Evolutionary conservation across 2,797 vertebrate species (phyloP).

Genomic region (Sparus aurata): DNA sequence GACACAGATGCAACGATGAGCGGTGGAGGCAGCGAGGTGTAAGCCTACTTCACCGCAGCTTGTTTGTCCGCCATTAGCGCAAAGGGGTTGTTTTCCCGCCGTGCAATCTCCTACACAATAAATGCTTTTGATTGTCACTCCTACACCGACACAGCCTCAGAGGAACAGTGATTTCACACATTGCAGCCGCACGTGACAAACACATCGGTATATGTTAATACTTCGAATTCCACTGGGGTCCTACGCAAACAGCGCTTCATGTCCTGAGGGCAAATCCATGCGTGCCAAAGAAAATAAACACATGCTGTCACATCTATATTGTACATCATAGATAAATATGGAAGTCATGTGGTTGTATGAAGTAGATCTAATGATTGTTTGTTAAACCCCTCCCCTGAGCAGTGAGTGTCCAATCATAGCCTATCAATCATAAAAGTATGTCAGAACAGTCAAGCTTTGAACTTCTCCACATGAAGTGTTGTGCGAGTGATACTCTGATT

Average conservation of each 20-base stretch:
- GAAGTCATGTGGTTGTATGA: neutral
- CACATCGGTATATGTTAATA: neutral
- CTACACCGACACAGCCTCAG: slow-evolving; percentile 46
- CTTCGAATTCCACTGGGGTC: slow-evolving; percentile 15
- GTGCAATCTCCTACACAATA: slow-evolving; percentile 30
- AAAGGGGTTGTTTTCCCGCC: neutral
- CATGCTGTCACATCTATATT: slow-evolving; percentile 12
- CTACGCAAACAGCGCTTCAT: slow-evolving; percentile 4
- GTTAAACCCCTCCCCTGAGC: neutral
- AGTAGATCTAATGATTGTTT: neutral
- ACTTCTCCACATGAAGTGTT: neutral
- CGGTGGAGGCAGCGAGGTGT: slow-evolving; percentile 60
- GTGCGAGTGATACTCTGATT: neutral
- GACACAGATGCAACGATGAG: slow-evolving; percentile 36
- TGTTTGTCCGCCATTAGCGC: slow-evolving; percentile 17
- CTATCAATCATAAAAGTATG: neutral
- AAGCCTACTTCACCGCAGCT: slow-evolving; percentile 40
- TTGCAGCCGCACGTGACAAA: slow-evolving; percentile 46
- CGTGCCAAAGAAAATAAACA: slow-evolving; percentile 13
- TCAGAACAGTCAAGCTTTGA: neutral
- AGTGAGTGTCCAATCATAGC: neutral
- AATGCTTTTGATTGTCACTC: slow-evolving; percentile 66
- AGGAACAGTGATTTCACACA: slow-evolving; percentile 56
- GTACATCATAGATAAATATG: neutral
- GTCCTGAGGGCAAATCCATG: slow-evolving; percentile 30